phyloP scores from a whole-genome alignment of 1,140 invertebrate genomes.

The Drosophila serrata region DNA sequence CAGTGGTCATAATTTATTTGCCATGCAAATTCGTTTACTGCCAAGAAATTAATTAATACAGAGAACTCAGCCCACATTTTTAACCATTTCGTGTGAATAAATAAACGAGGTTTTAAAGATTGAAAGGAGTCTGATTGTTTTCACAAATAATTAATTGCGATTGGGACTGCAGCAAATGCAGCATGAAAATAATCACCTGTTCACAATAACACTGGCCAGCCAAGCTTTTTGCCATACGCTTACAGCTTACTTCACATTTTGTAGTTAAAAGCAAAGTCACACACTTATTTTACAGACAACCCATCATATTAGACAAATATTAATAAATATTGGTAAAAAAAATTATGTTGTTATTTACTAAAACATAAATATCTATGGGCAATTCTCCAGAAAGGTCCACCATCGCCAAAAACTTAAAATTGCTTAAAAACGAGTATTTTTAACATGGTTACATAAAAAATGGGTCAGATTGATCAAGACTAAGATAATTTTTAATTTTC shows the following conservation, averaged over 20 bases:
- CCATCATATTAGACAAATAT: background rate
- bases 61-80: slow-evolving; percentile 24
- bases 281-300: background rate
- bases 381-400: too few species aligned
- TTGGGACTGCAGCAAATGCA: slow-evolving; percentile 3
- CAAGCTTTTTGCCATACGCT: background rate
- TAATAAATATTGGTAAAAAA: background rate
- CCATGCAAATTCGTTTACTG: slow-evolving; percentile 39
- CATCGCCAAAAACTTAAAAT: too few species aligned
- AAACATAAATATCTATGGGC: too few species aligned
- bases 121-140: slow-evolving; percentile 15
- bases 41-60: slow-evolving; percentile 63
- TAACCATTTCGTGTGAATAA: slow-evolving; percentile 36
- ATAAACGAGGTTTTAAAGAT: slow-evolving; percentile 19
- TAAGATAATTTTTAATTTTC: too few species aligned
- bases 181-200: slow-evolving; percentile 6
- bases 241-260: background rate
- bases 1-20: slow-evolving; percentile 58
- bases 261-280: background rate
- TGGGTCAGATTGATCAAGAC: too few species aligned
- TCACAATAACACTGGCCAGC: background rate
- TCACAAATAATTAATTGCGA: slow-evolving; percentile 24
- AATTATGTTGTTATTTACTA: background rate
- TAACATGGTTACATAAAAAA: too few species aligned
- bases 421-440: too few species aligned